Conservation (phyloP, 64 coral and sea anemone genomes). For the Acropora yongei region DNA sequence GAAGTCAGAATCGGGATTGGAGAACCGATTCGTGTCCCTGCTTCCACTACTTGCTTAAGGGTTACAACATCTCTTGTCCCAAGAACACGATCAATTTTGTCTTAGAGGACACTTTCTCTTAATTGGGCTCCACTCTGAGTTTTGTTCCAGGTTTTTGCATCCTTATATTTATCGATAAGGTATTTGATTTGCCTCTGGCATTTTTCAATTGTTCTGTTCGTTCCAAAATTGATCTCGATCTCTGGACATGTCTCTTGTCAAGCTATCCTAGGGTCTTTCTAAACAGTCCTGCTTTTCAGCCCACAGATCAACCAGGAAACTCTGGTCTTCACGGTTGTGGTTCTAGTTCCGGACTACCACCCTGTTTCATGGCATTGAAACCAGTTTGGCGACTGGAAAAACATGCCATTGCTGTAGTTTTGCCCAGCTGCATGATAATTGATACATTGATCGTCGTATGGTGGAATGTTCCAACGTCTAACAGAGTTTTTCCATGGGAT, state of each 20-base stretch:
- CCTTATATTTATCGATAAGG: constrained; percentile 10
- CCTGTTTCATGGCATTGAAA: background rate
- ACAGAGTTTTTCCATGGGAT: too few species aligned
- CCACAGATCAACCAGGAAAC: background rate
- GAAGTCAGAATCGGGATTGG: background rate
- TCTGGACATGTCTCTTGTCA: background rate
- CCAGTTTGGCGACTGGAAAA: too few species aligned
- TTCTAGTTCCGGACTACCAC: background rate
- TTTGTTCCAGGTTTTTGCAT: constrained; percentile 25
- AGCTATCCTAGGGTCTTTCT: background rate
- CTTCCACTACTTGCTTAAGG: constrained; percentile 34
- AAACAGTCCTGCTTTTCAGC: constrained; percentile 10
- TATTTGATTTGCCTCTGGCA: background rate
- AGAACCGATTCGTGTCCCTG: constrained; percentile 14
- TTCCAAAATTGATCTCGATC: background rate
- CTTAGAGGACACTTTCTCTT: background rate
- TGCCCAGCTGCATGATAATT: too few species aligned
- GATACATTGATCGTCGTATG: too few species aligned
- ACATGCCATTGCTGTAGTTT: too few species aligned
- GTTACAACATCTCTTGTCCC: constrained; percentile 47
- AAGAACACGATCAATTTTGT: constrained; percentile 45
- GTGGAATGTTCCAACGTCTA: too few species aligned
- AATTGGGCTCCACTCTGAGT: background rate
- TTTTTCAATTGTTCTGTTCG: background rate
- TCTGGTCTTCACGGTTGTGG: background rate